phyloP scores from a whole-genome alignment of 2,797 vertebrate genomes.

The Typhlichthys subterraneus region DNA sequence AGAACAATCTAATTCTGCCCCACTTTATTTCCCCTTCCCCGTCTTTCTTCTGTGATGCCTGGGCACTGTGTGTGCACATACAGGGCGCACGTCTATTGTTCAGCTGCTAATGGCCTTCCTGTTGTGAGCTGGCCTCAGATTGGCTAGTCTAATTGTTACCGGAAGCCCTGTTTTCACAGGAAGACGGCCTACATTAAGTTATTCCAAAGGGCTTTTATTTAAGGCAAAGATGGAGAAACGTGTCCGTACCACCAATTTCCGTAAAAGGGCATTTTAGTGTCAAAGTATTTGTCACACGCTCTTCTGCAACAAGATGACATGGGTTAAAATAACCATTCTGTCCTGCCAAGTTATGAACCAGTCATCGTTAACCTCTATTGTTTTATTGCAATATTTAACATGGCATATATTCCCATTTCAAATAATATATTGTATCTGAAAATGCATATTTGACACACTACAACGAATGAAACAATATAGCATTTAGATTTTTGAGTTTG shows the following conservation, averaged over 20 bases:
- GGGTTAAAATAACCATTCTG: too few species aligned
- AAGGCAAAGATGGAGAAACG: constrained; percentile 13
- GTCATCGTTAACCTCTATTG: too few species aligned
- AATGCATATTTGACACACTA: too few species aligned
- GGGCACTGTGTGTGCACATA: constrained; percentile 54
- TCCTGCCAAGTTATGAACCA: too few species aligned
- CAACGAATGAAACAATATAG: too few species aligned
- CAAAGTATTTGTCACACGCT: neutral
- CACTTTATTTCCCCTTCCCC: constrained; percentile 49
- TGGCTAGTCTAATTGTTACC: constrained; percentile 67
- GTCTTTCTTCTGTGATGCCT: constrained; percentile 29
- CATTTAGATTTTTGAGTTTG: too few species aligned
- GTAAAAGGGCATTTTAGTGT: too few species aligned
- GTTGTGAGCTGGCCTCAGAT: constrained; percentile 63
- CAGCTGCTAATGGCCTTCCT: constrained; percentile 69
- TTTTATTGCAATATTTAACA: too few species aligned
- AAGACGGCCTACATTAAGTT: constrained; percentile 58
- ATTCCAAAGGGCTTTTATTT: constrained; percentile 51
- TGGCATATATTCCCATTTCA: too few species aligned
- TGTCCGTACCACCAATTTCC: too few species aligned
- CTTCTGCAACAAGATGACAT: neutral
- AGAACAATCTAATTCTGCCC: constrained; percentile 18
- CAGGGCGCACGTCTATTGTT: constrained; percentile 70
- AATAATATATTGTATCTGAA: too few species aligned
- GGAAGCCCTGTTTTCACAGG: constrained; percentile 67